Evolutionary conservation across 2,888 invertebrate genomes (phyloP).

Genomic region (Patella ulyssiponensis): DNA sequence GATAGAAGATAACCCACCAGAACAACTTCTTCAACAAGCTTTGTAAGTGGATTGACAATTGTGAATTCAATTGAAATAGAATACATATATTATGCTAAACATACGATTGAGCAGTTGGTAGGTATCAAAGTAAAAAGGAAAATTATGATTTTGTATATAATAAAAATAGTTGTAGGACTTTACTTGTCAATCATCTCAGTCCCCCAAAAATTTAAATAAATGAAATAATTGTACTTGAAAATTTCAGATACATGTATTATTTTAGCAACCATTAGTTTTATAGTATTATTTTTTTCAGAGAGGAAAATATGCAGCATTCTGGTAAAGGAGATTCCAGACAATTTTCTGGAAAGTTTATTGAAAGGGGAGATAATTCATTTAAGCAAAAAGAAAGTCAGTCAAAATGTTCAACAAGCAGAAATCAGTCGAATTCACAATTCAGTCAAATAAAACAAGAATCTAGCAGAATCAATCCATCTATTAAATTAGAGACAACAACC

Average conservation of each 20-base stretch:
- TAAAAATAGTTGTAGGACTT: background rate
- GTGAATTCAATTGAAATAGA: background rate
- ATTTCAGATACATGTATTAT: no score
- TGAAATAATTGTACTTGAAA: no score
- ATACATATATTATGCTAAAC: background rate
- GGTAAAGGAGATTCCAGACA: constrained; percentile 47
- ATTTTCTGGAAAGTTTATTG: constrained; percentile 42
- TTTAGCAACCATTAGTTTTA: no score
- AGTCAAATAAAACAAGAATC: constrained; percentile 3
- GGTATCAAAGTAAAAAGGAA: background rate
- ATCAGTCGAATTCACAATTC: constrained; percentile 18
- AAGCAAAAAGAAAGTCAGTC: background rate
- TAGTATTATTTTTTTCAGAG: constrained; percentile 37
- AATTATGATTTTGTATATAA: background rate
- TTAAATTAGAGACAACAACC: no score
- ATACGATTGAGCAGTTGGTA: background rate
- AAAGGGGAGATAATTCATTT: constrained; percentile 16
- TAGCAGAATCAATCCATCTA: background rate
- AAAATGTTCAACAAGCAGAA: constrained; percentile 15
- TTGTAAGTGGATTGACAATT: constrained; percentile 48
- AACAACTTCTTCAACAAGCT: constrained; percentile 48
- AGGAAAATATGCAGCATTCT: constrained; percentile 45
- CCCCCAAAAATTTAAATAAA: no score
- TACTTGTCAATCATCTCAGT: background rate
- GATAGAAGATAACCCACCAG: constrained; percentile 55